phyloP scores from a whole-genome alignment of 2,888 invertebrate genomes.

The Standfussiana lucernea region DNA sequence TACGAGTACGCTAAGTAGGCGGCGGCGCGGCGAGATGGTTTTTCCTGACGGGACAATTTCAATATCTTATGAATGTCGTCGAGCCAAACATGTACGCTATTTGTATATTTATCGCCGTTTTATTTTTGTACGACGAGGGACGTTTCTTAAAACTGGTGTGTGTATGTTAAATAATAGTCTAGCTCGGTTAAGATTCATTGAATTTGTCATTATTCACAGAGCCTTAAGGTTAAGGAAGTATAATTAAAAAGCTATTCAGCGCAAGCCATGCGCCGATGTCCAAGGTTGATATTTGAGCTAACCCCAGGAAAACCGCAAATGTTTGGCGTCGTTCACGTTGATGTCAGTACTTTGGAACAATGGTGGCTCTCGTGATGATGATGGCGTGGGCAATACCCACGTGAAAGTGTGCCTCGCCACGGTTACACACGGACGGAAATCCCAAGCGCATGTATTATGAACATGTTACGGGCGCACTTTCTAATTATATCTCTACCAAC shows the following conservation, averaged over 20 bases:
- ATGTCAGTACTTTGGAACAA: conserved; percentile 63
- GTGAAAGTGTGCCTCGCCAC: conserved; percentile 79
- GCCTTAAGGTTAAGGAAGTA: conserved; percentile 10
- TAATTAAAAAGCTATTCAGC: conserved; percentile 17
- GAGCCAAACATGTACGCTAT: conserved; percentile 39
- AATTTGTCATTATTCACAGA: conserved; percentile 6
- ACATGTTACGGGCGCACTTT: conserved; percentile 74
- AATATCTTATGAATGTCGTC: conserved; percentile 58
- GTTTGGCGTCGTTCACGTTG: conserved; percentile 25
- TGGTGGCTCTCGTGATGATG: conserved; percentile 62
- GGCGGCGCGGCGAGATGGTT: conserved; percentile 61
- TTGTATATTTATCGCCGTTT: conserved; percentile 53
- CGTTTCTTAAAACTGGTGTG: conserved; percentile 20
- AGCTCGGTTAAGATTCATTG: background rate
- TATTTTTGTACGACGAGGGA: conserved; percentile 36
- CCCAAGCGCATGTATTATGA: conserved; percentile 74
- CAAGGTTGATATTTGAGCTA: conserved; percentile 46
- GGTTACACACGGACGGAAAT: conserved; percentile 78
- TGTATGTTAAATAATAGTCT: conserved; percentile 22
- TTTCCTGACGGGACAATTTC: conserved; percentile 65
- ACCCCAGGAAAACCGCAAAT: conserved; percentile 72
- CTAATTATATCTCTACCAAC: conserved; percentile 71
- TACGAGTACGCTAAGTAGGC: conserved; percentile 70
- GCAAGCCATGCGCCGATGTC: background rate
- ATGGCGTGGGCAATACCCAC: conserved; percentile 79